Evolutionary conservation across 2,113 vertebrate species (phyloP), one percentile per base, ranked within the genome.

Genomic region (Microtus oregoni): DNA sequence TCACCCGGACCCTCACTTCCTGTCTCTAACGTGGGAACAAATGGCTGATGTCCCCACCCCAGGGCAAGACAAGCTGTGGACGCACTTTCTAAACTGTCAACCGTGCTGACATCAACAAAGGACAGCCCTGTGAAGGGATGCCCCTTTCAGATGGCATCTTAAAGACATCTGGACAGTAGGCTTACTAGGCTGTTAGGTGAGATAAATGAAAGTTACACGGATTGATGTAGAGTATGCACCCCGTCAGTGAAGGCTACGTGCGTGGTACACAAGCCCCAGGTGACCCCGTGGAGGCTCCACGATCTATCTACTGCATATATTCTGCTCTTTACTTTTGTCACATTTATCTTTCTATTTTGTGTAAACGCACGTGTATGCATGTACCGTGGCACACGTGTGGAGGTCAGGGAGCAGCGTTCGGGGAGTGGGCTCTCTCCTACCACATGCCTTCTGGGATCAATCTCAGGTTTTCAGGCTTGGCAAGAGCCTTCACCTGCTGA

Each of bases 161-260:
- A 61, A 44, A 81, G 89, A 19, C 50, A 70, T 63, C 55, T 75
- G 44, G 44, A 44, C 38, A 10, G 11, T 44, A 90, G 67, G n/a
- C 24, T 58, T 73, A 90, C 35, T 68, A 92, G 68, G 47, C 38
- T 85, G 28, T 78, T 90, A 87, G 63, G 52, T 89, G 38, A 94
- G 50, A 93, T 63, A 70, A 73, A 68, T 47, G 35, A 82, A 63
- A 24, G 19, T 76, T 22, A 72, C 7, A 61, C 38, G 26, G 75
- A 91, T 50, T 89, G 83, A 52, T 14, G 3, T 1, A 32, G 5
- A 81, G 44, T n/a, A 70, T 73, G 58, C 76, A 22, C 32, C 89
- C 65, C 52, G 17, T 67, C 88, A 82, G 30, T 63, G 8, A 94
- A 79, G 30, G 50, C 72, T 76, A 92, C 79, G n/a, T 76, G 50